Evolutionary conservation across 2,888 invertebrate genomes (phyloP), one percentile per base, ranked within the genome.

Genomic region (Pyralis farinalis): DNA sequence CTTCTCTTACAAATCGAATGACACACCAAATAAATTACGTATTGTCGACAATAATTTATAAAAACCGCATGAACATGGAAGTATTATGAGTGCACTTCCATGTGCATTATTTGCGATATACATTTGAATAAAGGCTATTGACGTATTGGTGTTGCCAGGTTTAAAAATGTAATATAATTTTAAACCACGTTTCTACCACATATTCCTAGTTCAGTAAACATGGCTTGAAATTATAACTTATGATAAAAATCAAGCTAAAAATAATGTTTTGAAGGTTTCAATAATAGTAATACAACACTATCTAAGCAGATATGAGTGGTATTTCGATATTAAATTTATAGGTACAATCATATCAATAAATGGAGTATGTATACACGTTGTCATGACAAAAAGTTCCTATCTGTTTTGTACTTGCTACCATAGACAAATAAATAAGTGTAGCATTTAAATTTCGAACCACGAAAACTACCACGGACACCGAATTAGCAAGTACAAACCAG

Each of bases 241-340:
- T 25, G 7, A 5, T n/a, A 8, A 7, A 37, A 11, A 30, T 21
- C 21, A 37, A 37, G 37, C 37, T 22, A 21, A 37, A 9, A 37
- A 37, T 21, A 10, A 37, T 7, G 3, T 2, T 25, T 7, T 7
- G 8, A 37, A 37, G 2, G 11, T 31, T 38, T 32, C 10, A 29
- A 29, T 40, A 44, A 44, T 28, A 40, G 32, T 38, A 43, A 41
- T 43, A 52, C 52, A 55, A 65, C 63, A 73, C 72, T 71, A 78
- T 66, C 76, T 79, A 83, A 84, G 82, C 83, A 74, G 83, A 84
- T 85, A 84, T 84, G 84, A 82, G 76, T 71, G 71, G 63, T 52
- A 58, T 65, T 58, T 63, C 67, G 72, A 79, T 79, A 80, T 81
- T 71, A 58, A 63, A 67, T 48, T 58, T 63, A 67, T 59, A 65